phyloP scores from a whole-genome alignment of 2,888 invertebrate species.

The Blomia tropicalis region DNA sequence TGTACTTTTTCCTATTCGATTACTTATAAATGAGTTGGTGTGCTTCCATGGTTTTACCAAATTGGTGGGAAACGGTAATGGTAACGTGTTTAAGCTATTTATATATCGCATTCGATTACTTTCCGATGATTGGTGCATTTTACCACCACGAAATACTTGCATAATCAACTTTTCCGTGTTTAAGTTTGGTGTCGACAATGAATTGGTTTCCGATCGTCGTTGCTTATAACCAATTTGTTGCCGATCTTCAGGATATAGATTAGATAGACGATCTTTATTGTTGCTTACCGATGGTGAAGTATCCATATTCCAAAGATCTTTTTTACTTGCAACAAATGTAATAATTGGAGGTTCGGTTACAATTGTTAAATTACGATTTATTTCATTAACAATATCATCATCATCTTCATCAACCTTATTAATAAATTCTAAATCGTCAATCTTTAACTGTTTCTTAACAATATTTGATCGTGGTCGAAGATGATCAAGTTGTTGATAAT shows the following conservation, averaged over 20 bases:
- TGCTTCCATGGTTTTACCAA: conserved; percentile 1
- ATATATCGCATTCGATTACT: neutral
- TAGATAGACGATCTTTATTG: neutral
- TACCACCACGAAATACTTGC: conserved; percentile 1
- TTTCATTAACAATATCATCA: neutral
- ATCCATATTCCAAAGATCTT: neutral
- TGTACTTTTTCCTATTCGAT: neutral
- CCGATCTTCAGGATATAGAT: neutral
- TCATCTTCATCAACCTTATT: neutral
- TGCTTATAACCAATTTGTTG: neutral
- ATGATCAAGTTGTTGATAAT: neutral
- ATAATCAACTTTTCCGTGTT: neutral
- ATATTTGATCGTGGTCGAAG: conserved; percentile 5
- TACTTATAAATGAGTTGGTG: neutral
- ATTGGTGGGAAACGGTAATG: conserved; percentile 3
- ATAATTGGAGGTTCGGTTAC: neutral
- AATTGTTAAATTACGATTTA: neutral
- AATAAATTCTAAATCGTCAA: neutral
- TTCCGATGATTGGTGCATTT: neutral
- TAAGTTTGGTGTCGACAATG: neutral
- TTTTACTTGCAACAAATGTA: conserved; percentile 4
- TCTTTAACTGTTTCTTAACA: conserved; percentile 12
- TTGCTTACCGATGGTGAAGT: neutral
- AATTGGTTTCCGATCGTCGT: neutral
- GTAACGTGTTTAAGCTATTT: neutral